Conservation (phyloP, 2,113 vertebrate genomes). For the Mirounga angustirostris region DNA sequence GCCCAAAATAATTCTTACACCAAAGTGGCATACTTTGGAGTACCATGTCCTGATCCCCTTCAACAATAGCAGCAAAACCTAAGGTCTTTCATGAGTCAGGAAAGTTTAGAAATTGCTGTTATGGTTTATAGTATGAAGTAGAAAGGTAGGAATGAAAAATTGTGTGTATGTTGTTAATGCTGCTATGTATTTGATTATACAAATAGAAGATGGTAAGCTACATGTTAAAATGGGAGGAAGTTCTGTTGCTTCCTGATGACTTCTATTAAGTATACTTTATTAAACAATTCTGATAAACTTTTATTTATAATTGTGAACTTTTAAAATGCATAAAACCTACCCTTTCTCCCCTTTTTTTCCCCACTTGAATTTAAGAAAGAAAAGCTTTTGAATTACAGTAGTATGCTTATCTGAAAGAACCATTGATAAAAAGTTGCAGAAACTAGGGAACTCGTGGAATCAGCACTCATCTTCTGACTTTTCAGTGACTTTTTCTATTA, state of each 20-base stretch:
- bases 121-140: background rate
- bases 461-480: background rate
- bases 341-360: background rate
- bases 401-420: background rate
- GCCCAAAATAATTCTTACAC: background rate
- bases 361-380: background rate
- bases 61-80: background rate
- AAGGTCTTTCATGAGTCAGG: background rate
- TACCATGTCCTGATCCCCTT: background rate
- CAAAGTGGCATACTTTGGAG: background rate
- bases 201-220: background rate
- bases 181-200: background rate
- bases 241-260: background rate
- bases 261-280: slow-evolving; percentile 16
- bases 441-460: background rate
- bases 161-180: background rate
- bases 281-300: background rate
- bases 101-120: slow-evolving; percentile 9
- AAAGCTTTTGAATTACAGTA: background rate
- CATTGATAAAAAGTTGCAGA: background rate
- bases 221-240: slow-evolving; percentile 2
- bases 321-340: background rate
- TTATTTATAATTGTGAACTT: slow-evolving; percentile 27
- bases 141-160: slow-evolving; percentile 6
- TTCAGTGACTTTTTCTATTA: background rate